A percentile compares a stretch with the other conserved stretches of the same genome.
phyloP scores from a whole-genome alignment of 2,797 vertebrate genomes.

The Rhabdophis nuchalis region DNA sequence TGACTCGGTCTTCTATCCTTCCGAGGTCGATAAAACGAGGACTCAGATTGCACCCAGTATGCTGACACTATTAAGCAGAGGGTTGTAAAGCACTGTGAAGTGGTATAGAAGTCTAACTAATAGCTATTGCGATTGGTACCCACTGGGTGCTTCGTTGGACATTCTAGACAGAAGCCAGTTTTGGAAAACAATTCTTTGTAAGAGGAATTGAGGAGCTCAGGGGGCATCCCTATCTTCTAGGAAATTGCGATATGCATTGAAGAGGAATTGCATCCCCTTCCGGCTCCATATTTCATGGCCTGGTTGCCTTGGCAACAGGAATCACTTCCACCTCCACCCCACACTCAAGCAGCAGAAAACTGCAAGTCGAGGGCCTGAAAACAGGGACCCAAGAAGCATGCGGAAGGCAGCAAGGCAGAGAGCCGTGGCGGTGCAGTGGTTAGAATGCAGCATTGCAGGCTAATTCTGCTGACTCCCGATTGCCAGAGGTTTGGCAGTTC shows the following conservation, averaged over 20 bases:
- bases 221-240: background rate
- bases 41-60: no score
- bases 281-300: background rate
- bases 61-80: no score
- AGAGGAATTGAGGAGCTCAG: background rate
- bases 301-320: background rate
- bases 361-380: background rate
- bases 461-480: background rate
- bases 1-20: background rate
- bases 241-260: background rate
- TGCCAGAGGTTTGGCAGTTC: background rate
- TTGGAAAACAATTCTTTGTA: background rate
- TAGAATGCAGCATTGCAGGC: background rate
- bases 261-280: background rate
- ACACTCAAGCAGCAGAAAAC: background rate
- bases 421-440: background rate
- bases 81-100: background rate
- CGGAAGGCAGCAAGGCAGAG: background rate
- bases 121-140: background rate
- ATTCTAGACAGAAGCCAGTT: background rate
- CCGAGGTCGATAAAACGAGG: no score
- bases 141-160: background rate
- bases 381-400: background rate
- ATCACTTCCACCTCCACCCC: background rate
- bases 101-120: background rate